phyloP scores from a whole-genome alignment of 2,113 vertebrate species.

The Paedocypris sp. region DNA sequence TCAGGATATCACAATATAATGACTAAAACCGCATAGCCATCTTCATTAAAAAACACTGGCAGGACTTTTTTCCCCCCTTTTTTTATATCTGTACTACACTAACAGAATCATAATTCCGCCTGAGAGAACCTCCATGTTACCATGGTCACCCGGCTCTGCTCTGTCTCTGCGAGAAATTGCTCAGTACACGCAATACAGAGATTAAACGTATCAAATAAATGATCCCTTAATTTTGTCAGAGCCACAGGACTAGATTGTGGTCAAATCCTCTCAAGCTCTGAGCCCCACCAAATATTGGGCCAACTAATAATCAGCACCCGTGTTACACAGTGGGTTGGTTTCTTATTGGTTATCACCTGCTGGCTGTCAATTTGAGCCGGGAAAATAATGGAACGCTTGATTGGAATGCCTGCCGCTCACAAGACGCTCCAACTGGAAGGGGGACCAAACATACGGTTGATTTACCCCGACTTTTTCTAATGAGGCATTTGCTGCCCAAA shows the following conservation, averaged over 20 bases:
- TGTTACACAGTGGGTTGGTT: conserved; percentile 31
- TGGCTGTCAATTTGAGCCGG: conserved; percentile 30
- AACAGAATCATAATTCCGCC: background rate
- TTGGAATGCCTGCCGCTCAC: conserved; percentile 1
- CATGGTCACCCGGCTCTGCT: conserved; percentile 30
- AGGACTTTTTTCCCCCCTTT: too few species aligned
- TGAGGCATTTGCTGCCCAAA: conserved; percentile 3
- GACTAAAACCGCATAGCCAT: background rate
- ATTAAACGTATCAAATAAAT: conserved; percentile 44
- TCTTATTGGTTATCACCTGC: conserved; percentile 33
- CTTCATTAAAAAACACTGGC: background rate
- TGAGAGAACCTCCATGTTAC: conserved; percentile 17
- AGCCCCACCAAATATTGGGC: conserved; percentile 40
- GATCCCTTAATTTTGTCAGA: conserved; percentile 34
- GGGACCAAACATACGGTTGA: background rate
- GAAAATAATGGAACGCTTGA: conserved; percentile 36
- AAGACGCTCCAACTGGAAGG: background rate
- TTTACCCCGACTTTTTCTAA: background rate
- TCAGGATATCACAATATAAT: background rate
- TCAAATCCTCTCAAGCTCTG: conserved; percentile 45
- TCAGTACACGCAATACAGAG: conserved; percentile 33
- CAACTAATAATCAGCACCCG: conserved; percentile 44
- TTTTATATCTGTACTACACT: background rate
- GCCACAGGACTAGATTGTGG: conserved; percentile 39
- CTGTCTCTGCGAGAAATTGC: conserved; percentile 30